These are phyloP conservation scores for Cochlearius cochlearius DNA, from an alignment of 2,113 vertebrate genomes.

Conservation along the genomic window DNA sequence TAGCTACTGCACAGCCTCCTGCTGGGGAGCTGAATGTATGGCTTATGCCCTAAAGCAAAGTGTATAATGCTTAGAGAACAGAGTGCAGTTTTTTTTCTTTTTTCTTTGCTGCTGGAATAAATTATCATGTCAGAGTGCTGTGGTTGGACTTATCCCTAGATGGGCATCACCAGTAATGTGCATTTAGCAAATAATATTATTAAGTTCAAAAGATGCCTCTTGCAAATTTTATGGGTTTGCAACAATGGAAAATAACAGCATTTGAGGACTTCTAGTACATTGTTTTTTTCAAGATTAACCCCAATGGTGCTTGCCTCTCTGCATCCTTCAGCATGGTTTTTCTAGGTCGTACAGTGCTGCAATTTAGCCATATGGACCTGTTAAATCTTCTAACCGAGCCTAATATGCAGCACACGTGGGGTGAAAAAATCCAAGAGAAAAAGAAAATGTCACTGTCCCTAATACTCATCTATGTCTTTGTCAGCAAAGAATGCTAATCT, in stretches of 20 bases:
- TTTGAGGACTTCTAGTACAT: not conserved
- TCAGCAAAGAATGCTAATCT: not conserved
- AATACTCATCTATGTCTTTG: not conserved
- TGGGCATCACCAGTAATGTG: not conserved
- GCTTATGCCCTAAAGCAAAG: constrained; percentile 27
- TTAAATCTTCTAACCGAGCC: not conserved
- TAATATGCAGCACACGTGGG: not conserved
- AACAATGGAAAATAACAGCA: not conserved
- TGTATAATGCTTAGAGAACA: constrained; percentile 16
- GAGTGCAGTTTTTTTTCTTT: not conserved
- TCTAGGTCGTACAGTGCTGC: not conserved
- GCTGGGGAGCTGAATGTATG: not conserved
- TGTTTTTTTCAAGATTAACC: not conserved
- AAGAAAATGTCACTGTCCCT: not conserved
- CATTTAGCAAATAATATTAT: constrained; percentile 5
- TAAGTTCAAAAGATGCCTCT: not conserved
- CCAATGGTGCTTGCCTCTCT: not conserved
- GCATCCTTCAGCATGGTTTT: not conserved
- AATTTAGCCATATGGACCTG: not conserved
- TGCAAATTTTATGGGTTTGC: not conserved
- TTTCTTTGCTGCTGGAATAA: constrained; percentile 18
- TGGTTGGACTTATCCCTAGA: not conserved
- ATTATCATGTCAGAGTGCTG: not conserved
- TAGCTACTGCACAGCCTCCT: not conserved
- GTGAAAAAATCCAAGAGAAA: not conserved